Evolutionary conservation across 2,888 invertebrate species (phyloP), one percentile per base, ranked within the genome.

Genomic region (Lithophane socia): DNA sequence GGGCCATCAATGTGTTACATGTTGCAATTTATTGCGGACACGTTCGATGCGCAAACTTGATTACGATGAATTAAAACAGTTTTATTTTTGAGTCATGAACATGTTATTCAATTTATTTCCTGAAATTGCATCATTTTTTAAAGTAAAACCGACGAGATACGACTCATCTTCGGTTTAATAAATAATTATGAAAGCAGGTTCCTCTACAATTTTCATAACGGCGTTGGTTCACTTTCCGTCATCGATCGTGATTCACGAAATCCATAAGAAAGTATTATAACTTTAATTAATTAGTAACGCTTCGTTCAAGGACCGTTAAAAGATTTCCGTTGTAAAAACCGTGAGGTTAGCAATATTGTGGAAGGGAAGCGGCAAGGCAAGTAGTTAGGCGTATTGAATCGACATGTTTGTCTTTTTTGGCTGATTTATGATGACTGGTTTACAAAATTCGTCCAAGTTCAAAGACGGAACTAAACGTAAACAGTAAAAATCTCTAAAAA

Each of bases 1-100:
- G 92, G 89, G 89, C 89, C 88, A 90, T 91, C 90, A 86, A 88
- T 87, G 88, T 86, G 77, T 72, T 90, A 87, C 85, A 83, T 93
- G 91, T 90, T 90, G 93, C 91, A 93, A 94, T 91, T 91, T 89
- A 91, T 93, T 93, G 92, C 93, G 87, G 91, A 88, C 85, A 83
- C 84, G 86, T 90, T 91, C 88, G 88, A 91, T 91, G 90, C 88
- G 91, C 89, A 86, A 91, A 92, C 90, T 87, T 86, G 86, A 91
- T 92, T 90, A 89, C 76, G 66, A 77, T 80, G 80, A 84, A 88
- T 88, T 89, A 89, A 85, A 88, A 88, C 87, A 76, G 88, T 89
- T 88, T 87, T 86, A 87, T 78, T 82, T 87, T 89, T 77, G 82
- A 89, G 60, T 80, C 75, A 80, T 77, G 75, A 65, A 63, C 73